These are phyloP conservation scores for Bufo gargarizans DNA, from an alignment of 2,113 vertebrate species.

Conservation along the genomic window DNA sequence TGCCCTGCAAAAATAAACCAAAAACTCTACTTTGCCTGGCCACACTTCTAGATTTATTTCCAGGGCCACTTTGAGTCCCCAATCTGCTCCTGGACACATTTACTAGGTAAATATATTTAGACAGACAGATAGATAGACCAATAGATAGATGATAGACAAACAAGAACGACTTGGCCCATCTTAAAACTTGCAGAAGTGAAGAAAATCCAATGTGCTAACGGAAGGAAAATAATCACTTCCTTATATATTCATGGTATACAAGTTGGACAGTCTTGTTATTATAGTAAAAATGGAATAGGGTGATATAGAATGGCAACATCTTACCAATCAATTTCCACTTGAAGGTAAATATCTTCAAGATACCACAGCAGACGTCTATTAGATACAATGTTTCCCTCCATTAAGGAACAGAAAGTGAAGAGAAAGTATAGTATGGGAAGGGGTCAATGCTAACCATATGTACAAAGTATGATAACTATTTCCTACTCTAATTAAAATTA, in stretches of 20 bases:
- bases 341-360: constrained; percentile 18
- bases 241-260: background rate
- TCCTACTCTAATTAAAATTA: constrained; percentile 54
- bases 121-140: too few species aligned
- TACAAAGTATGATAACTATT: constrained; percentile 46
- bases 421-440: constrained; percentile 29
- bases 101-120: too few species aligned
- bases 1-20: too few species aligned
- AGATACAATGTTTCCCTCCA: constrained; percentile 37
- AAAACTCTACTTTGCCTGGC: too few species aligned
- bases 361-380: constrained; percentile 42
- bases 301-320: background rate
- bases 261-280: background rate
- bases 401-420: constrained; percentile 46
- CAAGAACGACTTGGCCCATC: too few species aligned
- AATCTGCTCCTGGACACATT: too few species aligned
- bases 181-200: too few species aligned
- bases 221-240: background rate
- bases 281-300: constrained; percentile 13
- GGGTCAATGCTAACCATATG: constrained; percentile 40
- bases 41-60: too few species aligned
- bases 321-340: constrained; percentile 34
- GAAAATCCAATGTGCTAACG: background rate
- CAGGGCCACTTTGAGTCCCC: too few species aligned
- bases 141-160: too few species aligned